A percentile compares a stretch with the other conserved stretches of the same genome.
Conservation (phyloP, 1,140 invertebrate species). For the Drosophila melanica region DNA sequence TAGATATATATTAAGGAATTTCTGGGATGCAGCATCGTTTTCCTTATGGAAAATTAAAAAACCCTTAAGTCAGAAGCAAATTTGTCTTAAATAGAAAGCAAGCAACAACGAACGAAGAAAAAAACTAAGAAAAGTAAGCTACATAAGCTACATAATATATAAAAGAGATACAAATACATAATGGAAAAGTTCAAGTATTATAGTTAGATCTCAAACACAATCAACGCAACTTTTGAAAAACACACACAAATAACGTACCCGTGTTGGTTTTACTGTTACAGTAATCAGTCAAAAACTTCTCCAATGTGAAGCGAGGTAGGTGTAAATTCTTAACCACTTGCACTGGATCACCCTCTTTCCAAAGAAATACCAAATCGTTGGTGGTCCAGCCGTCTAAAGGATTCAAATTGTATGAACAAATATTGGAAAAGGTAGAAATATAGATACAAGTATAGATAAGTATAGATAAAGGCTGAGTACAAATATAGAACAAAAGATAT, state of each 20-base stretch:
- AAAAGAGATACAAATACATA: constrained; percentile 5
- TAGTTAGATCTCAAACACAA: constrained; percentile 28
- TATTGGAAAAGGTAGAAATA: constrained; percentile 19
- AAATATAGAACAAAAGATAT: constrained; percentile 17
- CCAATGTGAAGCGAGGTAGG: constrained; percentile 95
- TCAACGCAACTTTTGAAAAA: constrained; percentile 35
- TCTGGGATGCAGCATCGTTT: constrained; percentile 30
- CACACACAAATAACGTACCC: constrained; percentile 86
- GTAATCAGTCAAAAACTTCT: constrained; percentile 96
- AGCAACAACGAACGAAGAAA: constrained; percentile 3
- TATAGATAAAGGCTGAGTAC: too few relatives aligned
- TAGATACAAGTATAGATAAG: constrained; percentile 6
- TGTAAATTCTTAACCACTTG: constrained; percentile 97
- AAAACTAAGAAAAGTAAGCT: constrained; percentile 18
- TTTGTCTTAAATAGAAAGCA: constrained; percentile 20
- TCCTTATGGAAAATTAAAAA: constrained; percentile 12
- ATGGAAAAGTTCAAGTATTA: constrained; percentile 13
- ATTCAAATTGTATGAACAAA: constrained; percentile 26
- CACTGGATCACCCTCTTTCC: constrained; percentile 97
- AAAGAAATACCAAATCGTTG: constrained; percentile 95
- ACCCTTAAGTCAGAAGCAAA: constrained; percentile 11
- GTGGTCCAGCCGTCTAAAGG: constrained; percentile 96
- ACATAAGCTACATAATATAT: constrained; percentile 12
- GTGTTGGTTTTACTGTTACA: constrained; percentile 98
- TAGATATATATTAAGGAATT: constrained; percentile 18